Conservation (phyloP, 2,113 vertebrate genomes). For the Vulpes lagopus region DNA sequence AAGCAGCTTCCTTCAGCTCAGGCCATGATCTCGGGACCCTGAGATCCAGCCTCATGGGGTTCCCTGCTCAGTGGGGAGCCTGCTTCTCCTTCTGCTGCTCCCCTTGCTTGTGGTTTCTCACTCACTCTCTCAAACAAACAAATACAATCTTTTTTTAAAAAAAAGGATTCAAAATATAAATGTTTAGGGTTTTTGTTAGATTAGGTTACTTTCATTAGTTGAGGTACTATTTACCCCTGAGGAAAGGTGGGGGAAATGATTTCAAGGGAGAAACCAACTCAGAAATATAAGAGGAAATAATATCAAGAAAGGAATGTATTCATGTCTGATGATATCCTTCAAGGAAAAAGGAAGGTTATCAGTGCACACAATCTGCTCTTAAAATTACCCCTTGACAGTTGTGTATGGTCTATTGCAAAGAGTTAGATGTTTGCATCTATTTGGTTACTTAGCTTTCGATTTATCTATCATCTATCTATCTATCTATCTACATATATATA, state of each 20-base stretch:
- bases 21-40: neutral
- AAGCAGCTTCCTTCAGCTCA: neutral
- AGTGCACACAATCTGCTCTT: rapidly evolving
- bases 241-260: neutral
- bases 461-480: neutral
- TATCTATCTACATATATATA: too few species aligned
- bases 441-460: neutral
- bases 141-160: neutral
- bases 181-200: neutral
- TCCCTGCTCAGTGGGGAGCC: too few species aligned
- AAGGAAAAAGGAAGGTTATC: rapidly evolving
- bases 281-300: neutral
- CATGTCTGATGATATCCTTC: neutral
- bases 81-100: neutral
- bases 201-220: neutral
- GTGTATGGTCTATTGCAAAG: neutral
- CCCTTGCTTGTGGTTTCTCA: neutral
- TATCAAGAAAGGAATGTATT: neutral
- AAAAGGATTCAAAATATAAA: neutral
- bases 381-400: neutral
- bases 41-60: neutral
- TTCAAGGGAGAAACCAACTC: neutral
- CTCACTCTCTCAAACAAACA: neutral
- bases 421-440: neutral
- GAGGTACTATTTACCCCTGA: neutral